Conservation (phyloP, 2,113 vertebrate genomes). For the Campylorhamphus procurvoides region DNA sequence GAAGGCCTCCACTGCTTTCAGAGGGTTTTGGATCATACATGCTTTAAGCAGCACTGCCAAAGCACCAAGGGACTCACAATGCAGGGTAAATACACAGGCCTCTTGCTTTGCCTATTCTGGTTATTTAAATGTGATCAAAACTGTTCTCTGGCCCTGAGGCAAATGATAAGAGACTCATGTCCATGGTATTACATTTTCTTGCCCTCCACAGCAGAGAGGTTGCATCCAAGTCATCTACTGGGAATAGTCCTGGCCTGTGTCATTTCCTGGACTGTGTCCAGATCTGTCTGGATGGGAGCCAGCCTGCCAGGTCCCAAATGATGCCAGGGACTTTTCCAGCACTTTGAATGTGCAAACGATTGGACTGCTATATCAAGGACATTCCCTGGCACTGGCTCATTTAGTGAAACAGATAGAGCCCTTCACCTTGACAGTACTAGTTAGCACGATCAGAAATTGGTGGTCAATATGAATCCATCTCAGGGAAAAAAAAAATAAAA, state of each 20-base stretch:
- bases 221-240: neutral
- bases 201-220: neutral
- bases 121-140: neutral
- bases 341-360: accelerated
- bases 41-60: neutral
- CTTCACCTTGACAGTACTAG: neutral
- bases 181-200: neutral
- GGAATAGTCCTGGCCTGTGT: neutral
- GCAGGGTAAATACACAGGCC: neutral
- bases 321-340: neutral
- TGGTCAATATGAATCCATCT: neutral
- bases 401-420: neutral
- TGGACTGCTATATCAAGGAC: neutral
- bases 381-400: neutral
- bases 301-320: neutral
- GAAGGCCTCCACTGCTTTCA: neutral
- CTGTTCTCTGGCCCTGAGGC: neutral
- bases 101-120: neutral
- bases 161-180: neutral
- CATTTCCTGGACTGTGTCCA: neutral
- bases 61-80: neutral
- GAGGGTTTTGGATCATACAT: neutral
- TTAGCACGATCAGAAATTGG: neutral
- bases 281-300: neutral
- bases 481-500: neutral